These are phyloP conservation scores for Lagopus leucura DNA, from an alignment of 2,113 vertebrate genomes.

Conservation along the genomic window DNA sequence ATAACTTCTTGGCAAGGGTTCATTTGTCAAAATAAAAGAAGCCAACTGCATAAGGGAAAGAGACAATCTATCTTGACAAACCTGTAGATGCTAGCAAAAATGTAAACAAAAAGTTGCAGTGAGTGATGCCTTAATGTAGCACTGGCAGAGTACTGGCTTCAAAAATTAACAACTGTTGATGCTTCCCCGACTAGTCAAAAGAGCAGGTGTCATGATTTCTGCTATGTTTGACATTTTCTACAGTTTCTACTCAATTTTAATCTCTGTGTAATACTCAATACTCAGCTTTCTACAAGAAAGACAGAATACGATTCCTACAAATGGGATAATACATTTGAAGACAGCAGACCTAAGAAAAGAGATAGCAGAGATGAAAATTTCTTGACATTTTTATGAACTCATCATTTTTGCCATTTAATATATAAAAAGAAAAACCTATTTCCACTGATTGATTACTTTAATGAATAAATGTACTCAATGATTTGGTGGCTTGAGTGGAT, in stretches of 20 bases:
- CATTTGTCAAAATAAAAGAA: slow-evolving; percentile 46
- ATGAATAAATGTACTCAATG: slow-evolving; percentile 76
- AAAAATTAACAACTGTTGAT: slow-evolving; percentile 39
- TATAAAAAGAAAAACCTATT: slow-evolving; percentile 73
- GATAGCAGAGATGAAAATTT: slow-evolving; percentile 75
- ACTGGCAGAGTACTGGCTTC: background rate
- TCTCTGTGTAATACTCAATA: slow-evolving; percentile 54
- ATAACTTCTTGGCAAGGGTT: slow-evolving; percentile 34
- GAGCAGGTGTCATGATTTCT: slow-evolving; percentile 67
- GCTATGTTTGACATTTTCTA: slow-evolving; percentile 67
- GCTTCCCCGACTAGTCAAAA: slow-evolving; percentile 55
- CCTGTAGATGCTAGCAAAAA: slow-evolving; percentile 20
- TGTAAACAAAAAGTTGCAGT: slow-evolving; percentile 16
- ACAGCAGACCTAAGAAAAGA: slow-evolving; percentile 70
- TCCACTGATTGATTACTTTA: slow-evolving; percentile 76
- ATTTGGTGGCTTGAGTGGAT: slow-evolving; percentile 67
- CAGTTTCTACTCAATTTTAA: slow-evolving; percentile 54
- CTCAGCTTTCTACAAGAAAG: slow-evolving; percentile 59
- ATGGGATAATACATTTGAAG: slow-evolving; percentile 58
- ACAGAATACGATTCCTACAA: slow-evolving; percentile 44
- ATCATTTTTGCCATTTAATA: slow-evolving; percentile 77
- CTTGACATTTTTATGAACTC: slow-evolving; percentile 75
- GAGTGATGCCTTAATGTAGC: background rate
- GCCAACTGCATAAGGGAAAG: background rate
- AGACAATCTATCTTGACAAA: slow-evolving; percentile 17